A percentile compares a stretch with the other conserved stretches of the same genome.
Evolutionary conservation across 2,888 invertebrate genomes (phyloP).

Genomic region (Leptinotarsa haldemani): DNA sequence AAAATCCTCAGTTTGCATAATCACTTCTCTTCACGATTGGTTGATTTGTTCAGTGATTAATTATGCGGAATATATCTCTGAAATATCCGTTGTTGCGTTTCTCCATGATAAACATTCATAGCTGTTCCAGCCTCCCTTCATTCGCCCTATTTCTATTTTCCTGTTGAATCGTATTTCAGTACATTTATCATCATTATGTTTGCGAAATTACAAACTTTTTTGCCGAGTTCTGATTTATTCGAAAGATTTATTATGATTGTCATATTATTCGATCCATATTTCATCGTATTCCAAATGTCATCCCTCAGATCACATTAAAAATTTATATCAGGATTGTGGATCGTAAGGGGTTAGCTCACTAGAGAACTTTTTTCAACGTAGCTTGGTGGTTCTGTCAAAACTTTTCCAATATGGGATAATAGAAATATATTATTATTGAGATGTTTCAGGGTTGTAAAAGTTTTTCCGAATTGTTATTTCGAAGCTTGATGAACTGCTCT

Average conservation of each 20-base stretch:
- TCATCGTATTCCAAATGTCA: slow-evolving; percentile 22
- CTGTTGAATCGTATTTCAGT: slow-evolving; percentile 24
- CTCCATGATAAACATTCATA: not conserved
- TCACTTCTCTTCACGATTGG: too few relatives aligned
- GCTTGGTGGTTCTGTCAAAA: not conserved
- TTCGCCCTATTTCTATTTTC: slow-evolving; percentile 11
- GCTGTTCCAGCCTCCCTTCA: slow-evolving; percentile 4
- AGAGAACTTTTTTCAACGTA: slow-evolving; percentile 1
- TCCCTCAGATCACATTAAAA: slow-evolving; percentile 36
- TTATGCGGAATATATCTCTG: not conserved
- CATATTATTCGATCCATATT: slow-evolving; percentile 30
- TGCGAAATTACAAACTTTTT: slow-evolving; percentile 43
- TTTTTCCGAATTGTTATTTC: not conserved
- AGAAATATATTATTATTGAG: slow-evolving; percentile 1
- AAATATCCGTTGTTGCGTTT: not conserved
- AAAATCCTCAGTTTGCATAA: too few relatives aligned
- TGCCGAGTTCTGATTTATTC: slow-evolving; percentile 37
- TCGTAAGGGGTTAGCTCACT: slow-evolving; percentile 22
- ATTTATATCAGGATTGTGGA: slow-evolving; percentile 32
- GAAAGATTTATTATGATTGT: slow-evolving; percentile 46
- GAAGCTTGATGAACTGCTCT: not conserved
- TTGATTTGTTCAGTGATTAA: not conserved
- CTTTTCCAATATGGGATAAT: slow-evolving; percentile 1
- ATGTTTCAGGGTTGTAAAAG: not conserved
- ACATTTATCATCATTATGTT: slow-evolving; percentile 45